Evolutionary conservation across 2,888 invertebrate species (phyloP), one percentile per base, ranked within the genome.

Genomic region (Aphelenchoides bicaudatus): DNA sequence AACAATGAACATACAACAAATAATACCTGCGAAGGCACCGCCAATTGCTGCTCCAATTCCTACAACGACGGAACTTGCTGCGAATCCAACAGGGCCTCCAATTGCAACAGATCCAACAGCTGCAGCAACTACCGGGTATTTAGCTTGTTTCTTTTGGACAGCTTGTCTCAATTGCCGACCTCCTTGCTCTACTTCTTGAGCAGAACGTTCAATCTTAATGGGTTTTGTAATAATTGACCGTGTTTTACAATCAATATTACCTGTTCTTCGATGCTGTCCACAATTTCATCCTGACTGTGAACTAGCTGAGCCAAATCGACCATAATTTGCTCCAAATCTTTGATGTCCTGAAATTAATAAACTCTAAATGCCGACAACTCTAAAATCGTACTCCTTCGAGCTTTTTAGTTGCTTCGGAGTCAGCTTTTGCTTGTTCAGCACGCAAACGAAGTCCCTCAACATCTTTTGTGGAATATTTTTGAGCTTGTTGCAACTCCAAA

Each of bases 11-110:
- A 23, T 30, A n/a, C 28, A 16, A 21, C 29, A 34, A 16, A 63
- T 51, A 39, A 37, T 38, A 66, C 74, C 74, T 25, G 71, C 73
- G 13, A 74, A 63, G 13, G 72, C 62, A n/a, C 75, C 75, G 8
- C 70, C 73, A 13, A 75, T 63, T 3, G 73, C 74, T n/a, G 74
- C 75, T 4, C 66, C 65, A 29, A 71, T 61, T 34, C 75, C 75
- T 37, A 71, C 70, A 19, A 75, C 61, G 1, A 68, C 65, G 1
- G 74, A 74, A n/a, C 75, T 73, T 5, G 74, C 74, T 0, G 66
- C 66, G n/a, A 75, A 47, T 25, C 72, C 75, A 4, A 73, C 71
- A 6, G 75, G 75, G 3, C 73, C 75, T 25, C 75, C 75, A n/a
- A 71, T 53, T 2, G 68, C 75, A 5, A 73, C 61, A 28, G 71